Conservation (phyloP, 2,113 vertebrate species). For the Lipophrys pholis region DNA sequence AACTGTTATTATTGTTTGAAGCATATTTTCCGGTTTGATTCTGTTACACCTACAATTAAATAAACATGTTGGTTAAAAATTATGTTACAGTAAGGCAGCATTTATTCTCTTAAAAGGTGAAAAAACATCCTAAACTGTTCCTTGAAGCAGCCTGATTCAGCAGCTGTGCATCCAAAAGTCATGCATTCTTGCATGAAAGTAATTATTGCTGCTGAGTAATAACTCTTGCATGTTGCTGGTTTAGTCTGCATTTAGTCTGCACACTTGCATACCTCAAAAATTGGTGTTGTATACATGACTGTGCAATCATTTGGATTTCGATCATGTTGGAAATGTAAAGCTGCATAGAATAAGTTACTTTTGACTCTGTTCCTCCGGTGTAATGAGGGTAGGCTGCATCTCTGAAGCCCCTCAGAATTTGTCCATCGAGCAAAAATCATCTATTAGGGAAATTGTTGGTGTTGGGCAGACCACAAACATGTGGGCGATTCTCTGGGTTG, state of each 20-base stretch:
- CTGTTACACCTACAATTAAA: too few species aligned
- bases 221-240: neutral
- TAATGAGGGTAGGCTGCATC: constrained; percentile 34
- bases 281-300: too few species aligned
- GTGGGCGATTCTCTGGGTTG: constrained; percentile 58
- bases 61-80: too few species aligned
- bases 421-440: constrained; percentile 64
- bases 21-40: too few species aligned
- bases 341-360: constrained; percentile 13
- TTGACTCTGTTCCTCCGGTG: constrained; percentile 1
- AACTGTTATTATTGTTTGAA: too few species aligned
- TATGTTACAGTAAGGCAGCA: too few species aligned
- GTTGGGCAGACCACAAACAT: constrained; percentile 63
- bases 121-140: neutral
- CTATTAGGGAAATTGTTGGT: constrained; percentile 67
- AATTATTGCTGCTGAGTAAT: neutral
- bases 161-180: neutral
- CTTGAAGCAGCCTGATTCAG: neutral
- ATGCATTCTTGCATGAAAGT: neutral
- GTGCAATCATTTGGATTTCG: too few species aligned
- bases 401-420: constrained; percentile 65
- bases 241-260: constrained; percentile 1
- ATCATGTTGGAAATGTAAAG: constrained; percentile 16
- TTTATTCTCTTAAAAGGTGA: too few species aligned
- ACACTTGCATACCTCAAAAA: neutral